These are phyloP conservation scores for Gambusia affinis DNA, from an alignment of 2,113 vertebrate species.

Conservation along the genomic window DNA sequence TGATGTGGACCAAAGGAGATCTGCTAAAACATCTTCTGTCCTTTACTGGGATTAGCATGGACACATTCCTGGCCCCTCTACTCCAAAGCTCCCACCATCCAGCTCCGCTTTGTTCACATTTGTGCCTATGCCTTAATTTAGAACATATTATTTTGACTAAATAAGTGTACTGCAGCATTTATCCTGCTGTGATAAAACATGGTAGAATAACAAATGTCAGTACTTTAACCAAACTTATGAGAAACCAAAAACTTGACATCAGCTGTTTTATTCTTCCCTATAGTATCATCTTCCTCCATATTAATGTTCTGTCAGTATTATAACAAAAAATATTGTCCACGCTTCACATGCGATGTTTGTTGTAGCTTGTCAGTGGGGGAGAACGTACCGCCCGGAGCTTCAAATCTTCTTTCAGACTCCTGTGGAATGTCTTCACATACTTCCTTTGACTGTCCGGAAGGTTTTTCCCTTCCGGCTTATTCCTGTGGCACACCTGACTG, in stretches of 20 bases:
- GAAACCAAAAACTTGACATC: not conserved
- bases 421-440: slow-evolving; percentile 59
- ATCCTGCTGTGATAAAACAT: too few species aligned
- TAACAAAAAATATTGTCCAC: not conserved
- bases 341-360: slow-evolving; percentile 31
- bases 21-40: slow-evolving; percentile 79
- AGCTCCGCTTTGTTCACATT: not conserved
- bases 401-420: slow-evolving; percentile 42
- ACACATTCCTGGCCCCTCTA: slow-evolving; percentile 67
- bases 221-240: not conserved
- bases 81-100: slow-evolving; percentile 30
- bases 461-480: slow-evolving; percentile 14
- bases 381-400: slow-evolving; percentile 30
- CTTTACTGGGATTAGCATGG: slow-evolving; percentile 69
- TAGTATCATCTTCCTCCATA: too few species aligned
- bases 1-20: slow-evolving; percentile 78
- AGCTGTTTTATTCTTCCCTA: not conserved
- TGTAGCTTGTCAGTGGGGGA: slow-evolving; percentile 17
- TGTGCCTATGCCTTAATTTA: not conserved
- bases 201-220: too few species aligned
- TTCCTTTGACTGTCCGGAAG: slow-evolving; percentile 27
- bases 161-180: too few species aligned
- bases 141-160: not conserved
- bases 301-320: not conserved
- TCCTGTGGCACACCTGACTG: not conserved